phyloP scores from a whole-genome alignment of 2,888 invertebrate species.

The Drosophila limbata region DNA sequence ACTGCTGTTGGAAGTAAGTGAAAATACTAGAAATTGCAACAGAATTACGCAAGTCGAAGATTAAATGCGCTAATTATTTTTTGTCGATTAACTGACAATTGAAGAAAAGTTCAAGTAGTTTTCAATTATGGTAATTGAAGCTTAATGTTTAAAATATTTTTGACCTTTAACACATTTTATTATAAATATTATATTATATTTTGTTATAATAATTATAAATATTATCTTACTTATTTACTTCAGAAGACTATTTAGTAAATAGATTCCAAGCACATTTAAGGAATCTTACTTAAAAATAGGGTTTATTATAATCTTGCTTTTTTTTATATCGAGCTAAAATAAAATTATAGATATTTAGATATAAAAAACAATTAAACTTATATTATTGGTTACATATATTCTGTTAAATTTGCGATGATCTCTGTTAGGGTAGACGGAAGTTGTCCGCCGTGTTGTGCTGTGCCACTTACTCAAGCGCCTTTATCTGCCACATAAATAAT shows the following conservation, averaged over 20 bases:
- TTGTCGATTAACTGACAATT: background rate
- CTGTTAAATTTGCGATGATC: background rate
- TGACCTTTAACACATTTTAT: no score
- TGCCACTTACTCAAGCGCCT: constrained; percentile 18
- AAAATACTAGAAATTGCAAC: constrained; percentile 2
- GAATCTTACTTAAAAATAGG: background rate
- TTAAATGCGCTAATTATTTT: background rate
- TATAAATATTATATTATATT: no score
- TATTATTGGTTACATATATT: background rate
- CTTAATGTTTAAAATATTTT: no score
- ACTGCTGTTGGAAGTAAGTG: background rate
- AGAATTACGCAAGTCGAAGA: background rate
- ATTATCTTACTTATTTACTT: no score
- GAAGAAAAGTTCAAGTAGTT: background rate
- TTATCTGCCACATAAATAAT: constrained; percentile 38
- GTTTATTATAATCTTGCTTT: background rate
- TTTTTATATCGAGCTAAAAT: no score
- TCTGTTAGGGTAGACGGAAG: background rate
- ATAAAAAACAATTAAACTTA: no score
- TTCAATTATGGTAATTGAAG: background rate
- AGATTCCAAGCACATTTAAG: background rate
- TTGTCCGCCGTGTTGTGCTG: background rate
- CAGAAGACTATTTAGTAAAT: background rate
- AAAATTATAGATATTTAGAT: background rate
- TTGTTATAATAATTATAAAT: no score